A percentile compares a stretch with the other conserved stretches of the same genome.
Evolutionary conservation across 2,888 invertebrate genomes (phyloP).

Genomic region (Melanophora roralis): DNA sequence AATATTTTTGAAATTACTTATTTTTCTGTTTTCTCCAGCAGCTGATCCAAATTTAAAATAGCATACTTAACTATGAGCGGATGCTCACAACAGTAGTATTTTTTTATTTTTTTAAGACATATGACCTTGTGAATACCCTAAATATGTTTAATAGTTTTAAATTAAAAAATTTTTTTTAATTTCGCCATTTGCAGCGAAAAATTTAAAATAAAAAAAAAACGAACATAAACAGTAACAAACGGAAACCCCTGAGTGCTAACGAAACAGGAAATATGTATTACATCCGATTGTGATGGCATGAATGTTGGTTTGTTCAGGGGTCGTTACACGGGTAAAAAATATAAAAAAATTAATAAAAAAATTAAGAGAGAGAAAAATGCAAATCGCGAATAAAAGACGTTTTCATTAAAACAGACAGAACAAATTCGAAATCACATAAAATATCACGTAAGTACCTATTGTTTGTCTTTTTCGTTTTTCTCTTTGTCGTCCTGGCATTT

Average conservation of each 20-base stretch:
- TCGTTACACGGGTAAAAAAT: no score
- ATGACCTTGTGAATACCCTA: no score
- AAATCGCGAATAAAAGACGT: constrained; percentile 33
- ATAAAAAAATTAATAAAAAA: no score
- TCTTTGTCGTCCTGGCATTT: neutral
- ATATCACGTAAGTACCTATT: constrained; percentile 48
- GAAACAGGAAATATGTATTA: constrained; percentile 59
- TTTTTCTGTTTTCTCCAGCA: no score
- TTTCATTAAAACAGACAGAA: neutral
- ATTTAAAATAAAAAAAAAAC: neutral
- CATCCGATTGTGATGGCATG: constrained; percentile 54
- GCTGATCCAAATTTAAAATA: no score
- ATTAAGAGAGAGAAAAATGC: neutral
- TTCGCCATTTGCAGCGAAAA: no score
- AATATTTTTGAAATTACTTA: no score
- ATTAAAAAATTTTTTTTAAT: no score
- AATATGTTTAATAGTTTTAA: no score
- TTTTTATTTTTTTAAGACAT: no score
- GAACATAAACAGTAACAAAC: constrained; percentile 10
- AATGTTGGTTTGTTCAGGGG: neutral
- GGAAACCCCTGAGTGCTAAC: constrained; percentile 47
- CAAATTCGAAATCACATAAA: constrained; percentile 1
- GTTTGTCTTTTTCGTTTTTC: neutral
- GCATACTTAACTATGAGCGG: no score
- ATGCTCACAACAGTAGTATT: no score